Conservation (phyloP, 2,113 vertebrate species). For the Vulpes ferrilata region DNA sequence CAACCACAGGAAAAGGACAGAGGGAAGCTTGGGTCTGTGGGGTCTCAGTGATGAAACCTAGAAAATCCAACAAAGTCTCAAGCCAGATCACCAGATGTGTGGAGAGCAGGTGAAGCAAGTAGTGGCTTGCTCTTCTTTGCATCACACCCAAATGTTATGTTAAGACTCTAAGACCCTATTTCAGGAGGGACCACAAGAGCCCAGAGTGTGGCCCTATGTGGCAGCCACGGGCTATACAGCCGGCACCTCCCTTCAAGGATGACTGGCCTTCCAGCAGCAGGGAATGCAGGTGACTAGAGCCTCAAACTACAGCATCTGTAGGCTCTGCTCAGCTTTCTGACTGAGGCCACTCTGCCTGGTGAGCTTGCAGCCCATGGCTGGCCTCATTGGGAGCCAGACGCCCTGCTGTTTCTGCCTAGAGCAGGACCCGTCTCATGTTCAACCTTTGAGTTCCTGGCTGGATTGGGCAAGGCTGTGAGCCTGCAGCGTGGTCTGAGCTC, state of each 20-base stretch:
- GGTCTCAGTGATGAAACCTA: neutral
- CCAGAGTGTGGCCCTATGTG: accelerated
- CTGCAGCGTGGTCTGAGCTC: neutral
- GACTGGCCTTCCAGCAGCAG: neutral
- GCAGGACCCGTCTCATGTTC: too few relatives aligned
- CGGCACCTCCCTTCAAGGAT: neutral
- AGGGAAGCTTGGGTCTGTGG: accelerated
- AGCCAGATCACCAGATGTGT: accelerated
- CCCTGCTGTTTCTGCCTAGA: neutral
- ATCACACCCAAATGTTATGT: neutral
- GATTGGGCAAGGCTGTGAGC: neutral
- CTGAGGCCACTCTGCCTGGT: neutral
- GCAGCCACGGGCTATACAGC: accelerated
- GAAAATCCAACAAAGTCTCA: neutral
- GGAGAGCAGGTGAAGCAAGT: neutral
- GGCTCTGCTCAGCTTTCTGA: neutral
- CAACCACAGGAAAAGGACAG: neutral
- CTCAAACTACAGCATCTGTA: neutral
- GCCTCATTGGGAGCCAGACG: too few relatives aligned
- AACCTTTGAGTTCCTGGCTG: neutral
- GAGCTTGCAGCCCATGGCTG: neutral
- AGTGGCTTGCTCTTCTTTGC: neutral
- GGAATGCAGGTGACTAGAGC: accelerated
- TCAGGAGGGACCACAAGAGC: neutral
- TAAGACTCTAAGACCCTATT: neutral